A percentile compares a stretch with the other conserved stretches of the same genome.
phyloP scores from a whole-genome alignment of 2,797 vertebrate species.

The Epinephelus awoara region DNA sequence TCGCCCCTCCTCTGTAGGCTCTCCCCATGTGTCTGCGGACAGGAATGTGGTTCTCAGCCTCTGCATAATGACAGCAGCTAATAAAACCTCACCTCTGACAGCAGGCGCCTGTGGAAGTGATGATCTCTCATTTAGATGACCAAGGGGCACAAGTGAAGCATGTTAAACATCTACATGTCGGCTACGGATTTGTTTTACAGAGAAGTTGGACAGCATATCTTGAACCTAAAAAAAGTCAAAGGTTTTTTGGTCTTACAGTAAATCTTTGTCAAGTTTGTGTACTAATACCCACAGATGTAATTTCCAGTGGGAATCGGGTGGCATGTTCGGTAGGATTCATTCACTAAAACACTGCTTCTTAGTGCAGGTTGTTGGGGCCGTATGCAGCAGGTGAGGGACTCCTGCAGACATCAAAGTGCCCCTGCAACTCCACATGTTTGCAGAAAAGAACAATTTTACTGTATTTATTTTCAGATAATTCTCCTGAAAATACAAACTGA shows the following conservation, averaged over 20 bases:
- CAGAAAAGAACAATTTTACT: no score
- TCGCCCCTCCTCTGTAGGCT: constrained; percentile 9
- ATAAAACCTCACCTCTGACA: constrained; percentile 42
- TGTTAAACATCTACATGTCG: background rate
- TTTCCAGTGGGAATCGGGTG: background rate
- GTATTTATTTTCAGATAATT: no score
- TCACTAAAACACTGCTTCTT: background rate
- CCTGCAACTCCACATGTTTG: background rate
- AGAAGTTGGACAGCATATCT: background rate
- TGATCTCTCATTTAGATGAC: constrained; percentile 27
- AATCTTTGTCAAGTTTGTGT: background rate
- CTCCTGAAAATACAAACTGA: no score
- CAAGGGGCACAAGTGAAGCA: constrained; percentile 13
- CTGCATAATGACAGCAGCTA: constrained; percentile 25
- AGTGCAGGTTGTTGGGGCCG: background rate
- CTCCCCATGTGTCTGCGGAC: constrained; percentile 20
- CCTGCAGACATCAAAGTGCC: background rate
- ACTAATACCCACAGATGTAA: background rate
- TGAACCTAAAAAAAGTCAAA: background rate
- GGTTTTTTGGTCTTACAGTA: no score
- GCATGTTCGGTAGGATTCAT: background rate
- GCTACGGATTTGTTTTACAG: background rate
- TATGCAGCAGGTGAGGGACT: background rate
- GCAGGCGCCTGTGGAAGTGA: constrained; percentile 19
- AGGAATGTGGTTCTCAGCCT: constrained; percentile 50